Conservation (phyloP, 2,888 invertebrate species). For the Xanthia togata region DNA sequence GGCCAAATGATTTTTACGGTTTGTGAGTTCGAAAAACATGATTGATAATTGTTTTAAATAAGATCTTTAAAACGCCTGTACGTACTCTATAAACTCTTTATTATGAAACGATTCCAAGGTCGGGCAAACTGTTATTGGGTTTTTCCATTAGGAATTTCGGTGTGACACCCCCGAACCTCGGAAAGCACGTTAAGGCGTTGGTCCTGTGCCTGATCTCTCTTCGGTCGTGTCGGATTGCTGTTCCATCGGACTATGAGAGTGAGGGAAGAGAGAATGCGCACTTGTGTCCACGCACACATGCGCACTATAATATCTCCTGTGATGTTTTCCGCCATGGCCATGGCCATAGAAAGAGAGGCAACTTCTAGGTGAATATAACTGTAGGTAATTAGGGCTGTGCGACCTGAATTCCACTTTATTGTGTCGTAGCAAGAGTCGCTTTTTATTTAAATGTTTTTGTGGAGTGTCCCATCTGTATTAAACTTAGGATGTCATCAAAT, state of each 20-base stretch:
- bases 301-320: not conserved
- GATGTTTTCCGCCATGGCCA: no score
- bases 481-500: no score
- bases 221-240: not conserved
- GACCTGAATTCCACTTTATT: no score
- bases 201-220: not conserved
- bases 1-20: not conserved
- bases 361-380: no score
- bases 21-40: not conserved
- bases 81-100: not conserved
- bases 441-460: no score
- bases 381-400: no score
- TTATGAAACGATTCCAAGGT: no score
- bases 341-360: no score
- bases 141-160: not conserved
- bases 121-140: not conserved
- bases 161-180: not conserved
- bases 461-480: no score
- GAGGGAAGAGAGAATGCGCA: not conserved
- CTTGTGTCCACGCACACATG: not conserved
- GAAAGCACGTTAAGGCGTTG: not conserved
- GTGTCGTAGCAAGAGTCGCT: no score
- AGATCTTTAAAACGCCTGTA: not conserved
- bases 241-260: not conserved
- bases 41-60: not conserved